phyloP scores from a whole-genome alignment of 2,113 vertebrate genomes.

The Megaleporinus macrocephalus region DNA sequence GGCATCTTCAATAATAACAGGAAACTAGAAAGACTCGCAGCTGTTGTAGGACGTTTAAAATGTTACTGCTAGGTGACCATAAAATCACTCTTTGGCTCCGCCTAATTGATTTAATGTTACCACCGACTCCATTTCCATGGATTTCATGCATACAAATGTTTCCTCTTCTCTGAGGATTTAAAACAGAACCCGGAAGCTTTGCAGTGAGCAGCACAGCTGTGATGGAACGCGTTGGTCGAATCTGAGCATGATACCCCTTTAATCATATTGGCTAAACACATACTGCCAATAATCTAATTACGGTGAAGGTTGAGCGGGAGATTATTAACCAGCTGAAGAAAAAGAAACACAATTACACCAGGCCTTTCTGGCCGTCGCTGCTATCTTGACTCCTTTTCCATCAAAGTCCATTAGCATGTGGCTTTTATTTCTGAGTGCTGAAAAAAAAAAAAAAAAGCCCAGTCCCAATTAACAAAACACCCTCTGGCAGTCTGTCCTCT shows the following conservation, averaged over 20 bases:
- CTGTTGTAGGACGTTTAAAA: constrained; percentile 24
- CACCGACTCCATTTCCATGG: constrained; percentile 15
- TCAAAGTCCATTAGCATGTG: neutral
- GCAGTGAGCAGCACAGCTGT: neutral
- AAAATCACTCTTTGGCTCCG: neutral
- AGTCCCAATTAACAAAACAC: constrained; percentile 15
- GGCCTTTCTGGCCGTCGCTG: neutral
- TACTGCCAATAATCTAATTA: constrained; percentile 9
- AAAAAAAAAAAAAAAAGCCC: no score
- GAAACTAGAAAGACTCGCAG: constrained; percentile 10
- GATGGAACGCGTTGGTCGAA: neutral
- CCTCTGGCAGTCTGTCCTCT: constrained; percentile 19
- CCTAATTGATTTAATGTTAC: constrained; percentile 47
- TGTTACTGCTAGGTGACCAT: constrained; percentile 21
- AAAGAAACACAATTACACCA: constrained; percentile 25
- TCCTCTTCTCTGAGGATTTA: constrained; percentile 19
- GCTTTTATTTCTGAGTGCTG: neutral
- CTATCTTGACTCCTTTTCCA: neutral
- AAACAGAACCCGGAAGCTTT: constrained; percentile 1
- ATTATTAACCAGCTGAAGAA: constrained; percentile 2
- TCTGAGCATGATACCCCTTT: neutral
- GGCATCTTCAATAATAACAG: constrained; percentile 24
- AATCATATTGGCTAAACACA: constrained; percentile 33
- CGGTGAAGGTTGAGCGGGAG: neutral
- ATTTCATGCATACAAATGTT: constrained; percentile 52